Evolutionary conservation across 2,888 invertebrate species (phyloP).

Genomic region (Teleiodes luculella): DNA sequence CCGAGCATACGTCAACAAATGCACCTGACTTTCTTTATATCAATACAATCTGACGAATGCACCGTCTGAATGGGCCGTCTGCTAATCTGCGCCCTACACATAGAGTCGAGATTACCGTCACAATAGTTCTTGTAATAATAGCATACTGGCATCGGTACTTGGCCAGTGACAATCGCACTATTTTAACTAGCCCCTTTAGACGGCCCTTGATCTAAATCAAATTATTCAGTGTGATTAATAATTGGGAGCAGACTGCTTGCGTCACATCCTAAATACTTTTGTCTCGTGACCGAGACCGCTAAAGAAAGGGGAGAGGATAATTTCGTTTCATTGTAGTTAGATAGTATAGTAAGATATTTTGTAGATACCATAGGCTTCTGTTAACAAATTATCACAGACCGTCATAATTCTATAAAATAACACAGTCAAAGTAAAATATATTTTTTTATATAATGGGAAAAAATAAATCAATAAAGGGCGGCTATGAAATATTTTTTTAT

Average conservation of each 20-base stretch:
- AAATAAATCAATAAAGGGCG: no score
- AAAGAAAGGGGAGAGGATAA: not conserved
- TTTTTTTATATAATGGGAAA: no score
- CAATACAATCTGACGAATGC: slow-evolving; percentile 22
- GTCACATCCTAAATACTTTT: slow-evolving; percentile 12
- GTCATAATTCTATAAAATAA: no score
- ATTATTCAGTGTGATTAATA: slow-evolving; percentile 22
- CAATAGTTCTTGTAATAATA: slow-evolving; percentile 55
- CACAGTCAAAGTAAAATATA: no score
- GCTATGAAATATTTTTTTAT: no score
- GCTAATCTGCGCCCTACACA: slow-evolving; percentile 15
- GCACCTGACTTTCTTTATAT: slow-evolving; percentile 45
- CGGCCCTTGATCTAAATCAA: slow-evolving; percentile 68
- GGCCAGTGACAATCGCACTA: slow-evolving; percentile 63
- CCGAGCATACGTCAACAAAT: slow-evolving; percentile 20
- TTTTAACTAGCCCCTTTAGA: slow-evolving; percentile 56
- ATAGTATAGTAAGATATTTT: no score
- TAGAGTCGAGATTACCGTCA: slow-evolving; percentile 43
- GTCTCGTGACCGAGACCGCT: not conserved
- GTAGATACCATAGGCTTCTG: no score
- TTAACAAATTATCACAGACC: no score
- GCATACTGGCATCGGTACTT: slow-evolving; percentile 63
- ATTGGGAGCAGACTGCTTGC: not conserved
- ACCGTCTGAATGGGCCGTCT: slow-evolving; percentile 20
- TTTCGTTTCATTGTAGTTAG: not conserved